Evolutionary conservation across 2,797 vertebrate species (phyloP).

Genomic region (Tokudaia tokunoshimensis): DNA sequence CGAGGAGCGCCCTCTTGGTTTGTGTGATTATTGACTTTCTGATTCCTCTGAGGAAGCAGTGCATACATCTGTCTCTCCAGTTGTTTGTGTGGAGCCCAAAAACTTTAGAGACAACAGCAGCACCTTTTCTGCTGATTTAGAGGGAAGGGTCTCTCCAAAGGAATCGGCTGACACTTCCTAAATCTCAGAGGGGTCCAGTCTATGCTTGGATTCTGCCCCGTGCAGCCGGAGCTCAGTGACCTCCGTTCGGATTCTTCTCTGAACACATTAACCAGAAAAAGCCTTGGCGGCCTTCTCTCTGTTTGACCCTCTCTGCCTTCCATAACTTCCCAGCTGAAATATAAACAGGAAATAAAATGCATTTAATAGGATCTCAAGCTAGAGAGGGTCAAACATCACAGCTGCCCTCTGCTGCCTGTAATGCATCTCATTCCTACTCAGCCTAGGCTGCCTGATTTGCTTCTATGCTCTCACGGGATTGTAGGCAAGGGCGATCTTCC

Average conservation of each 20-base stretch:
- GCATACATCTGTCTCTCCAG: neutral
- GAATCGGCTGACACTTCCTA: neutral
- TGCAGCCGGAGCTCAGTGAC: accelerated
- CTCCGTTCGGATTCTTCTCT: neutral
- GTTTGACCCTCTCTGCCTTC: neutral
- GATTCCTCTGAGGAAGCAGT: neutral
- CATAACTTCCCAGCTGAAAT: neutral
- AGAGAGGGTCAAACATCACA: accelerated
- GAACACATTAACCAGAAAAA: neutral
- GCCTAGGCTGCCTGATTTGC: accelerated
- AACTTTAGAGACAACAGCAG: neutral
- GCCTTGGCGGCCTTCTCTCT: neutral
- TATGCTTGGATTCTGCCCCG: neutral
- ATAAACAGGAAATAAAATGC: neutral
- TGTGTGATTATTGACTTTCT: neutral
- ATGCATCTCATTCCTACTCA: accelerated
- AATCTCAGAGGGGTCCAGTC: neutral
- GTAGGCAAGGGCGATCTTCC: neutral
- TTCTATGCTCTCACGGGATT: neutral
- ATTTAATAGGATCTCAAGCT: neutral
- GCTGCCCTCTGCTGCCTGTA: neutral
- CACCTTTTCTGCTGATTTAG: neutral
- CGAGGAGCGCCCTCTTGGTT: neutral
- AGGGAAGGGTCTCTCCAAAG: accelerated
- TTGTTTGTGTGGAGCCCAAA: neutral